Conservation (phyloP, 2,113 vertebrate genomes). For the Microcebus jonahi region DNA sequence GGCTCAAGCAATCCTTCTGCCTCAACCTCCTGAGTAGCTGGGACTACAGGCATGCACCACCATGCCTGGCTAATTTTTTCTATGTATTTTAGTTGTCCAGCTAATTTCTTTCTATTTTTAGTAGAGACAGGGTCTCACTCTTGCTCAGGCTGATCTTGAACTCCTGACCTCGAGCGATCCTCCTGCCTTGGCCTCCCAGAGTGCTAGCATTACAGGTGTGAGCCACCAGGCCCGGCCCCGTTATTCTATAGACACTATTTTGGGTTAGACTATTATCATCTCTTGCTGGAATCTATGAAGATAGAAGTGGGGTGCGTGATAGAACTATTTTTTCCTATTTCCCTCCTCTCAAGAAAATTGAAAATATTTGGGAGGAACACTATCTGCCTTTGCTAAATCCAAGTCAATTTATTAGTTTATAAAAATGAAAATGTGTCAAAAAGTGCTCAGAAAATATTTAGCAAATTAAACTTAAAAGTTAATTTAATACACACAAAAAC, state of each 20-base stretch:
- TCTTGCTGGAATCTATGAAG: background rate
- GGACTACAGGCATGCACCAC: no score
- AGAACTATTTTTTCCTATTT: background rate
- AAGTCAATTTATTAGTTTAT: background rate
- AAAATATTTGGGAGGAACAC: background rate
- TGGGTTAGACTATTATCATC: background rate
- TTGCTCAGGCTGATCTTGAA: no score
- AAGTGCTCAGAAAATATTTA: background rate
- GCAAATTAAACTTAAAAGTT: background rate
- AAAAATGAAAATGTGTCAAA: background rate
- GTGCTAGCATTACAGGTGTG: no score
- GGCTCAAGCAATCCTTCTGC: no score
- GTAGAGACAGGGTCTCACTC: no score
- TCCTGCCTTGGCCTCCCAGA: no score
- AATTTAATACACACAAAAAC: background rate
- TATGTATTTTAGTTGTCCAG: no score
- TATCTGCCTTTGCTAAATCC: background rate
- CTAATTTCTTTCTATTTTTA: no score
- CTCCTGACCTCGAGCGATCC: no score
- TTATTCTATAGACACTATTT: background rate
- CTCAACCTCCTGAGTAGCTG: no score
- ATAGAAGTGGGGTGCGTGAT: background rate
- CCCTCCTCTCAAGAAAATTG: background rate
- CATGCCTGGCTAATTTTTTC: no score
- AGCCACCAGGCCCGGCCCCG: no score